A percentile compares a stretch with the other conserved stretches of the same genome.
phyloP scores from a whole-genome alignment of 1,140 invertebrate species.

The Chionoecetes opilio region DNA sequence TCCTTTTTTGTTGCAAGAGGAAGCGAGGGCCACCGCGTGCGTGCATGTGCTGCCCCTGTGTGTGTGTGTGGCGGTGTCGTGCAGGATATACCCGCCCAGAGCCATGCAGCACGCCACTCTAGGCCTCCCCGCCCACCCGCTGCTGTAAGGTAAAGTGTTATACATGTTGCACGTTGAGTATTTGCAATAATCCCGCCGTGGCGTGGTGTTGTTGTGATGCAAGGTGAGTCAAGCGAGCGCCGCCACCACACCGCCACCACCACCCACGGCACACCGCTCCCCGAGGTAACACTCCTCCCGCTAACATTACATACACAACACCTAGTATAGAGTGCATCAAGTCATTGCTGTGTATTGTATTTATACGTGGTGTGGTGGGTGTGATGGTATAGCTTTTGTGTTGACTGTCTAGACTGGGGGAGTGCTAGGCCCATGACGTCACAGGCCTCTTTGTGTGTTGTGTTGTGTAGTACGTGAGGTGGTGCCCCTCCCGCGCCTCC shows the following conservation, averaged over 20 bases:
- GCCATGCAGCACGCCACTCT: slow-evolving; percentile 25
- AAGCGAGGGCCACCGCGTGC: slow-evolving; percentile 66
- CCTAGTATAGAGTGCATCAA: too few species aligned
- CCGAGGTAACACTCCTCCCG: too few species aligned
- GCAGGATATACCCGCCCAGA: not conserved
- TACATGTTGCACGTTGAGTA: not conserved
- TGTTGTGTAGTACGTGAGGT: slow-evolving; percentile 66
- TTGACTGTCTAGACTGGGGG: slow-evolving; percentile 63
- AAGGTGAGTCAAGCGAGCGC: slow-evolving; percentile 52
- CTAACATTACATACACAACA: too few species aligned
- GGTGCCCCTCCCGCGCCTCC: slow-evolving; percentile 38
- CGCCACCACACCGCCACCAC: slow-evolving; percentile 40
- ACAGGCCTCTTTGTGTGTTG: slow-evolving; percentile 70
- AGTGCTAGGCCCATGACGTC: slow-evolving; percentile 73
- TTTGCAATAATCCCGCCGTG: slow-evolving; percentile 60
- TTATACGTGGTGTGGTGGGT: not conserved
- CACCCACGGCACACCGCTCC: not conserved
- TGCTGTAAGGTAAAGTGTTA: slow-evolving; percentile 59
- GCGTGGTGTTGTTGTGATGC: slow-evolving; percentile 55
- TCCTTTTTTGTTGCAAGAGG: slow-evolving; percentile 77
- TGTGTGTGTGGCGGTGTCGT: slow-evolving; percentile 40
- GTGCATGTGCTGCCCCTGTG: slow-evolving; percentile 63
- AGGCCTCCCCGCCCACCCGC: not conserved
- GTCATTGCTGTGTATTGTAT: too few species aligned
- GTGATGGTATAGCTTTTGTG: slow-evolving; percentile 36